Percentiles rank a stretch among this genome's conserved stretches.
phyloP scores from a whole-genome alignment of 2,888 invertebrate species.

The Gonocerus acuteangulatus region DNA sequence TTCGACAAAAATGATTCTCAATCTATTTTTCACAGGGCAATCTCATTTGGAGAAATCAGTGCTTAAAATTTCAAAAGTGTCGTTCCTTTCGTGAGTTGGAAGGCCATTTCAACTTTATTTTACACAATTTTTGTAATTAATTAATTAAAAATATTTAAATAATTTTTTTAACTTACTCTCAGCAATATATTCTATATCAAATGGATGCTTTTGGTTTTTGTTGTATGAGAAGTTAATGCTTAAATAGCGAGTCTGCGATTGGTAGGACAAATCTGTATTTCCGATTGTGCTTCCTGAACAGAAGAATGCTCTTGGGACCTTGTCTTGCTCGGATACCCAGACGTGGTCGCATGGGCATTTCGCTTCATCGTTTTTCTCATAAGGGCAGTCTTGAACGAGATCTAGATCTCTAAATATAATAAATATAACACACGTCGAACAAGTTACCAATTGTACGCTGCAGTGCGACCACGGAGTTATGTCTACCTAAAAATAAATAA shows the following conservation, averaged over 20 bases:
- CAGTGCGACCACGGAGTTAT: background rate
- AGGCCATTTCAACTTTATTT: too few species aligned
- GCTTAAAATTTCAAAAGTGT: too few species aligned
- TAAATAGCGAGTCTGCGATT: conserved; percentile 51
- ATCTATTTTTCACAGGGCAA: too few species aligned
- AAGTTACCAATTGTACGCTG: conserved; percentile 58
- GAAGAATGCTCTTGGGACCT: conserved; percentile 53
- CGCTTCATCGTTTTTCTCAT: background rate
- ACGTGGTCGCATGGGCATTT: conserved; percentile 55
- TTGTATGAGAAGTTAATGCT: conserved; percentile 53
- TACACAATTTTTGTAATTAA: too few species aligned
- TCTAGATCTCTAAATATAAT: conserved; percentile 48
- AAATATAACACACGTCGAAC: conserved; percentile 58
- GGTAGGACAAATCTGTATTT: conserved; percentile 46
- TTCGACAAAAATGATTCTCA: too few species aligned
- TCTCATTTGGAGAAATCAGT: too few species aligned
- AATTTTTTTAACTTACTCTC: conserved; percentile 48
- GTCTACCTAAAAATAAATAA: background rate
- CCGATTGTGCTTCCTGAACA: conserved; percentile 42
- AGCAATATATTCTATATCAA: conserved; percentile 56
- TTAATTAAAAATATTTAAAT: background rate
- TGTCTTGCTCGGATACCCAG: conserved; percentile 57
- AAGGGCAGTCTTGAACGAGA: conserved; percentile 38
- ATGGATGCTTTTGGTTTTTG: conserved; percentile 54
- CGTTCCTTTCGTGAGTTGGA: too few species aligned